Conservation (phyloP, 2,888 invertebrate genomes). For the Lydus trimaculatus region DNA sequence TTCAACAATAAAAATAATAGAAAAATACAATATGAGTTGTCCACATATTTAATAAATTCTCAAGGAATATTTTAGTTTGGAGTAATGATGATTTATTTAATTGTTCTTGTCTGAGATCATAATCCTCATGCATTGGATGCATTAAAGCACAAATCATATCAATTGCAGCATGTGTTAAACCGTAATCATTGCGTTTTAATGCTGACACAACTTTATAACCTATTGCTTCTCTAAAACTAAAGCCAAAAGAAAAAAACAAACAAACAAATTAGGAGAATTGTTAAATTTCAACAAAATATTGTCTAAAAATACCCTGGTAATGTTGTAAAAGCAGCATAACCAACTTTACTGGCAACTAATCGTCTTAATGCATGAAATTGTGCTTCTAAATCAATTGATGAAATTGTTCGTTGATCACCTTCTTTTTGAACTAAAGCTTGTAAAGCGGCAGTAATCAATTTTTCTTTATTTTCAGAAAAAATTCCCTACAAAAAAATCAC, state of each 20-base stretch:
- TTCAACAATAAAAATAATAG: constrained; percentile 1
- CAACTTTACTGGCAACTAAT: constrained; percentile 96
- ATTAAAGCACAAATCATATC: constrained; percentile 98
- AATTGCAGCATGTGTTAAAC: constrained; percentile 94
- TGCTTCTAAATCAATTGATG: constrained; percentile 83
- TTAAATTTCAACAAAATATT: not conserved
- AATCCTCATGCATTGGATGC: constrained; percentile 98
- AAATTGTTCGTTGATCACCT: constrained; percentile 67
- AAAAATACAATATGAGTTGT: constrained; percentile 82
- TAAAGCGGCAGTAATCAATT: constrained; percentile 91
- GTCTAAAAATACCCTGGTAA: constrained; percentile 73
- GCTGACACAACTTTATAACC: constrained; percentile 92
- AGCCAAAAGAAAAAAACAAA: constrained; percentile 17
- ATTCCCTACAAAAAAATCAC: constrained; percentile 73
- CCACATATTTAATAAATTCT: constrained; percentile 95
- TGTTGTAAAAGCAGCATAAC: constrained; percentile 94
- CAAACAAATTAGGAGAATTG: not conserved
- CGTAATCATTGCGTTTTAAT: constrained; percentile 84
- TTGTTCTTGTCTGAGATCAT: constrained; percentile 97
- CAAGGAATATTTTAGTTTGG: constrained; percentile 89
- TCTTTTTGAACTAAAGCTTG: constrained; percentile 81
- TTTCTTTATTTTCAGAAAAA: constrained; percentile 98
- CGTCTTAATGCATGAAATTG: constrained; percentile 95
- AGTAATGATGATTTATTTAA: constrained; percentile 96
- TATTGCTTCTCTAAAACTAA: constrained; percentile 92